Conservation (phyloP, 2,797 vertebrate species). For the Cyprinodon diabolis region DNA sequence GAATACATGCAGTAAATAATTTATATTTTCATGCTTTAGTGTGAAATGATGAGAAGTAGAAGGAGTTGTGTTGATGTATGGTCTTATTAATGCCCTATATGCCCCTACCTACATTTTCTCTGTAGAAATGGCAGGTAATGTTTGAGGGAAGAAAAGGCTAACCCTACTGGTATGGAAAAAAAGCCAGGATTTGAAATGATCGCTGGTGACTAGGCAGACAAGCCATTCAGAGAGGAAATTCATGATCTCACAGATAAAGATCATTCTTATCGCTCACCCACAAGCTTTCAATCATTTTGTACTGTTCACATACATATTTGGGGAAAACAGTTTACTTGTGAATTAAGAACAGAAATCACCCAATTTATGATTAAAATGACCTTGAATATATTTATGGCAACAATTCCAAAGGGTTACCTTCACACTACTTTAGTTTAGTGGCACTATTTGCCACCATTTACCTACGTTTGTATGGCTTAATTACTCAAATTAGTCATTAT, state of each 20-base stretch:
- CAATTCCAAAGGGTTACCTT: neutral
- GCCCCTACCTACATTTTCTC: slow-evolving; percentile 39
- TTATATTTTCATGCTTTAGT: neutral
- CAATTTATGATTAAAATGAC: neutral
- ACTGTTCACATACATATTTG: neutral
- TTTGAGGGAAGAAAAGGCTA: slow-evolving; percentile 31
- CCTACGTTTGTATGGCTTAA: slow-evolving; percentile 9
- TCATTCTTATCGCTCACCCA: slow-evolving; percentile 41
- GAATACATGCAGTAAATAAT: slow-evolving; percentile 11
- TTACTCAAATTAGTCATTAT: slow-evolving; percentile 8
- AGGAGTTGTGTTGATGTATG: slow-evolving; percentile 24
- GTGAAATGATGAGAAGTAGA: slow-evolving; percentile 26
- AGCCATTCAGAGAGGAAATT: slow-evolving; percentile 58
- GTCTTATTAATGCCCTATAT: slow-evolving; percentile 35
- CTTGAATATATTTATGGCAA: slow-evolving; percentile 12
- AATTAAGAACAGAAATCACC: neutral
- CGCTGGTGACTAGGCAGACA: slow-evolving; percentile 65
- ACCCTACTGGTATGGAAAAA: slow-evolving; percentile 58
- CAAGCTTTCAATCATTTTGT: slow-evolving; percentile 48
- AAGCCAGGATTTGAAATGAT: slow-evolving; percentile 60
- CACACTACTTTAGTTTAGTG: neutral
- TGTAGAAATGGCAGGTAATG: slow-evolving; percentile 48
- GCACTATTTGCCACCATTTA: neutral
- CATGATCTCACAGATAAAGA: slow-evolving; percentile 59
- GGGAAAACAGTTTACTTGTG: slow-evolving; percentile 7